These are phyloP conservation scores for Glossophaga mutica DNA, from an alignment of 2,797 vertebrate genomes.

Conservation along the genomic window DNA sequence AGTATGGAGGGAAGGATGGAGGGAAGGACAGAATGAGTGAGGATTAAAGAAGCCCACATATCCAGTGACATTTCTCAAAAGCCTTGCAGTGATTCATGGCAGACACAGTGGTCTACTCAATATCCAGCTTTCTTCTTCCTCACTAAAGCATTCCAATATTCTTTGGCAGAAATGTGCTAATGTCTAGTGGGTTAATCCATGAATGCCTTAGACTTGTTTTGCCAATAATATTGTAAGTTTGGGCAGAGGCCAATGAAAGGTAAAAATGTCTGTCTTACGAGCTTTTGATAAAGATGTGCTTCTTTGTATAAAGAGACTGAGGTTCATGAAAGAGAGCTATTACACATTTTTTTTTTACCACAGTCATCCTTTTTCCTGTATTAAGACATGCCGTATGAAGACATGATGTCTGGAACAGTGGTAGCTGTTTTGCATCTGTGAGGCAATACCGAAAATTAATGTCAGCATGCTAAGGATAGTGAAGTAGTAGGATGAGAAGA, in stretches of 20 bases:
- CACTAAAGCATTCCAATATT: not conserved
- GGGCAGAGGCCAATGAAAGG: not conserved
- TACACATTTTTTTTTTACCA: not conserved
- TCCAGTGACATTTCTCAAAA: not conserved
- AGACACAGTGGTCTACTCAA: not conserved
- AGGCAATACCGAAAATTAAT: not conserved
- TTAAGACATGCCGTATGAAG: not conserved
- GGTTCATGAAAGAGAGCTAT: not conserved
- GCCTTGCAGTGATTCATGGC: not conserved
- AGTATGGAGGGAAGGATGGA: not conserved
- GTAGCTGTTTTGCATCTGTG: not conserved
- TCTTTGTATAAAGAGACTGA: not conserved
- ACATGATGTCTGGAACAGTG: not conserved
- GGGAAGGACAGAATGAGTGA: too few species aligned
- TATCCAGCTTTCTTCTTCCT: not conserved
- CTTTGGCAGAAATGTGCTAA: not conserved
- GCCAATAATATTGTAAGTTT: not conserved
- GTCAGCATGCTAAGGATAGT: not conserved
- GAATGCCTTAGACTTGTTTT: not conserved
- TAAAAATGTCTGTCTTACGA: not conserved
- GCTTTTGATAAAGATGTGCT: not conserved
- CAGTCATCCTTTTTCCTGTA: not conserved
- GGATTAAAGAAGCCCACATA: not conserved
- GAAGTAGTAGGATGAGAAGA: not conserved
- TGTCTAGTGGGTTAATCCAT: not conserved